These are phyloP conservation scores for Ophioninae sp. DNA, from an alignment of 2,888 invertebrate genomes.

Conservation along the genomic window DNA sequence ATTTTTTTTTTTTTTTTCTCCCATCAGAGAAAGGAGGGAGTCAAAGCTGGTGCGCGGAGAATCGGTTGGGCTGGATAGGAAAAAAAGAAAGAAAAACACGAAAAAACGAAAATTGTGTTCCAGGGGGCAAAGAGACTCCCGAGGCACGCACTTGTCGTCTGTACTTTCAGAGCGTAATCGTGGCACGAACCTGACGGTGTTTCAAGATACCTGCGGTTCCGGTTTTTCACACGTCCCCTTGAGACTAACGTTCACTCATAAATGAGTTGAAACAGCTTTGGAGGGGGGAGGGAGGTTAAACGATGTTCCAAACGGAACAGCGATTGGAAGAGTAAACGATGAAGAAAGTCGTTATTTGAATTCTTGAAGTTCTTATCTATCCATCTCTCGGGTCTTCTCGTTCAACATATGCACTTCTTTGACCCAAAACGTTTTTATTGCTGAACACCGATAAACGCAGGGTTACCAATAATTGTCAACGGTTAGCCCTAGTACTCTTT, in stretches of 20 bases:
- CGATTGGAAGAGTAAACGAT: slow-evolving; percentile 18
- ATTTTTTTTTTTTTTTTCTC: slow-evolving; percentile 19
- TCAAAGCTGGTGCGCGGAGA: slow-evolving; percentile 14
- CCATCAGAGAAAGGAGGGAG: slow-evolving; percentile 35
- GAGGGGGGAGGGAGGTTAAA: slow-evolving; percentile 3
- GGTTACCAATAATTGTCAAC: slow-evolving; percentile 12
- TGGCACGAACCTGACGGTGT: slow-evolving; percentile 38
- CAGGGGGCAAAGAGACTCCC: slow-evolving; percentile 1
- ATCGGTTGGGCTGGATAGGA: slow-evolving; percentile 7
- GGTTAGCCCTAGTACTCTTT: slow-evolving; percentile 6
- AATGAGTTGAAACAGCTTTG: slow-evolving; percentile 33
- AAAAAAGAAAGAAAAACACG: no score
- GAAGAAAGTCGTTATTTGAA: slow-evolving; percentile 31
- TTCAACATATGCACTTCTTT: neutral
- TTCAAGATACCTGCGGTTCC: slow-evolving; percentile 32
- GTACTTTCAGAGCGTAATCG: slow-evolving; percentile 1
- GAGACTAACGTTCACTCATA: slow-evolving; percentile 41
- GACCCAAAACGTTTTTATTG: slow-evolving; percentile 27
- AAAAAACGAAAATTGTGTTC: slow-evolving; percentile 19
- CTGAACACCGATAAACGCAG: slow-evolving; percentile 9
- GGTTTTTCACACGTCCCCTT: slow-evolving; percentile 54
- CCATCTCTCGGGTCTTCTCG: neutral
- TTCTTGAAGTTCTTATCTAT: slow-evolving; percentile 7
- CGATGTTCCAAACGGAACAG: slow-evolving; percentile 6
- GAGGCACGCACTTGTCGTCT: slow-evolving; percentile 42